Evolutionary conservation across 2,888 invertebrate genomes (phyloP), one percentile per base, ranked within the genome.

Genomic region (Heliconius aoede): DNA sequence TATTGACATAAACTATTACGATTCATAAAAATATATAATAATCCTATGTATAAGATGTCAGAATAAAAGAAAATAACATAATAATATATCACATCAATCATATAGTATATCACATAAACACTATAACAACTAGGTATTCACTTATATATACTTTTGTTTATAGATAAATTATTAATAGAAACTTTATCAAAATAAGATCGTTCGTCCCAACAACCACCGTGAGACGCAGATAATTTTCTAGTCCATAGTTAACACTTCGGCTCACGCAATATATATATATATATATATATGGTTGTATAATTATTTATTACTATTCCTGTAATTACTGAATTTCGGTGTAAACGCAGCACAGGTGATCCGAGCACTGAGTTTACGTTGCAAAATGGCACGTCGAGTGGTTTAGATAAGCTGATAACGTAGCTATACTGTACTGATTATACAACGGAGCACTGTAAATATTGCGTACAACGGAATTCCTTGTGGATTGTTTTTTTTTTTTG

Each of bases 361-460:
- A 77, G 76, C 84, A 91, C 91, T 91, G 90, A 81, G 86, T 85
- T 88, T 85, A 86, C 86, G 85, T 83, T 88, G 86, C 89, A 86
- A 89, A 91, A 92, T 91, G 89, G 92, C 89, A 91, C 87, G 89
- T 88, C 85, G 87, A 89, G 89, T 86, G 86, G 84, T 82, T 81
- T 81, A 91, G 94, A 94, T 94, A 94, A 93, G 92, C 92, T 92
- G 94, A 94, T 94, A 94, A 94, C 86, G 84, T 80, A 74, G 86
- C 90, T 92, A 93, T 93, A 93, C 86, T 84, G 84, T 93, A 93
- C 86, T 84, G 84, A 88, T 86, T 89, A 87, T 86, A 87, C 85
- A 79, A 77, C 76, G 77, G 85, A 85, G 61, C n/a, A n/a, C n/a
- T n/a, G n/a, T 84, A 86, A 88, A 91, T 86, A 87, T 88, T 89